Evolutionary conservation across 2,888 invertebrate genomes (phyloP).

Genomic region (Andrena minutula): DNA sequence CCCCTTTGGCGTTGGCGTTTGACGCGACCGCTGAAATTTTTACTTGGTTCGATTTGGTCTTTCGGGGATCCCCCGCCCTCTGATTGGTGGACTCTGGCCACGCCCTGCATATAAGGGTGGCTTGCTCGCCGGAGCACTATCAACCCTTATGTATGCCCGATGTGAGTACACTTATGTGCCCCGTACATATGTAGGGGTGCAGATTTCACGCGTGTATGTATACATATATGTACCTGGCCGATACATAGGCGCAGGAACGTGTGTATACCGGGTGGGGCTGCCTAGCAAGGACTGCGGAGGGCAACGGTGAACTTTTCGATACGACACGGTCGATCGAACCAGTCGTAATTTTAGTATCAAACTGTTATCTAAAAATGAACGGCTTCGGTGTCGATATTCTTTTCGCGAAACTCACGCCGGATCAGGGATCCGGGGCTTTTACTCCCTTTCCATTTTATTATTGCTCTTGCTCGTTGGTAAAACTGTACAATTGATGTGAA

Average conservation of each 20-base stretch:
- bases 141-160: conserved; percentile 80
- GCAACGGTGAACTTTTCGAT: conserved; percentile 66
- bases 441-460: background rate
- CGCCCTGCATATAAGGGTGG: conserved; percentile 82
- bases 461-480: too few species aligned
- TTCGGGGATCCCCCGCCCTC: conserved; percentile 76
- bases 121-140: conserved; percentile 79
- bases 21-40: conserved; percentile 83
- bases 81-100: conserved; percentile 82
- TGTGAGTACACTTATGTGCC: conserved; percentile 76
- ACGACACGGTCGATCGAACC: conserved; percentile 74
- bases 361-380: conserved; percentile 62
- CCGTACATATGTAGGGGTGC: conserved; percentile 62
- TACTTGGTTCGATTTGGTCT: conserved; percentile 81
- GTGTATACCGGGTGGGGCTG: conserved; percentile 69
- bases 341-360: conserved; percentile 67
- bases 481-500: too few species aligned
- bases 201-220: conserved; percentile 59
- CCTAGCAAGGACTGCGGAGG: conserved; percentile 46
- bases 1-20: conserved; percentile 79
- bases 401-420: conserved; percentile 10
- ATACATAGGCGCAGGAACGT: conserved; percentile 65
- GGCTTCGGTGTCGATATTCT: conserved; percentile 29
- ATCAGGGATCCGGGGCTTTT: background rate
- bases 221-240: conserved; percentile 52